These are phyloP conservation scores for Chrysemys picta DNA, from an alignment of 2,113 vertebrate species.

Conservation along the genomic window DNA sequence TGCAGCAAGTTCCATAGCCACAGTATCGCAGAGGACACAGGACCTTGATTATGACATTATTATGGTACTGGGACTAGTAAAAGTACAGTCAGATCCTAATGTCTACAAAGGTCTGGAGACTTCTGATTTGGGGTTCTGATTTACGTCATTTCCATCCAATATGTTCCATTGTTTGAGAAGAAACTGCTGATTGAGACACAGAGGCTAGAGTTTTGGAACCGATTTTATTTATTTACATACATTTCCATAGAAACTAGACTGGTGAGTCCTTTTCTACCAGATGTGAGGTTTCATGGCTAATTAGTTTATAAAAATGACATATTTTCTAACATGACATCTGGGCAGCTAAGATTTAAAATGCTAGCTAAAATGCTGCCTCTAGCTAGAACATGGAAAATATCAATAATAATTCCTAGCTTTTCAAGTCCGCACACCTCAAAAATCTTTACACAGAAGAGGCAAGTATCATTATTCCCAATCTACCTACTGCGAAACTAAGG, in stretches of 20 bases:
- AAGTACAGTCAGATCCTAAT: background rate
- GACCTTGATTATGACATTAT: background rate
- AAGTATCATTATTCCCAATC: background rate
- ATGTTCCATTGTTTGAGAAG: constrained; percentile 7
- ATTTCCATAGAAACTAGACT: constrained; percentile 54
- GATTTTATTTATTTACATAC: constrained; percentile 50
- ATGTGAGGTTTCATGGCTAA: constrained; percentile 45
- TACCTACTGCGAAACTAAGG: background rate
- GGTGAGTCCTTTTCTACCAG: constrained; percentile 9
- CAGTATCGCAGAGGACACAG: background rate
- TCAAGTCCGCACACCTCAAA: background rate
- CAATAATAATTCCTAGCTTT: background rate
- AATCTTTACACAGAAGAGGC: background rate
- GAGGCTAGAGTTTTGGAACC: constrained; percentile 18
- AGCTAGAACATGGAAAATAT: constrained; percentile 44
- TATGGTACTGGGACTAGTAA: background rate
- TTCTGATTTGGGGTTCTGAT: constrained; percentile 41
- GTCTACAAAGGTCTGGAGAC: background rate
- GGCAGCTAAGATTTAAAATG: background rate
- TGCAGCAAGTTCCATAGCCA: background rate
- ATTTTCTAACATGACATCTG: constrained; percentile 15
- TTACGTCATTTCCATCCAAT: background rate
- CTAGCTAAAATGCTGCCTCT: constrained; percentile 4
- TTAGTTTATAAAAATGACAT: constrained; percentile 13
- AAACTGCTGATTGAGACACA: constrained; percentile 24